Evolutionary conservation across 2,797 vertebrate species (phyloP), one percentile per base, ranked within the genome.

Genomic region (Myripristis jacobus): DNA sequence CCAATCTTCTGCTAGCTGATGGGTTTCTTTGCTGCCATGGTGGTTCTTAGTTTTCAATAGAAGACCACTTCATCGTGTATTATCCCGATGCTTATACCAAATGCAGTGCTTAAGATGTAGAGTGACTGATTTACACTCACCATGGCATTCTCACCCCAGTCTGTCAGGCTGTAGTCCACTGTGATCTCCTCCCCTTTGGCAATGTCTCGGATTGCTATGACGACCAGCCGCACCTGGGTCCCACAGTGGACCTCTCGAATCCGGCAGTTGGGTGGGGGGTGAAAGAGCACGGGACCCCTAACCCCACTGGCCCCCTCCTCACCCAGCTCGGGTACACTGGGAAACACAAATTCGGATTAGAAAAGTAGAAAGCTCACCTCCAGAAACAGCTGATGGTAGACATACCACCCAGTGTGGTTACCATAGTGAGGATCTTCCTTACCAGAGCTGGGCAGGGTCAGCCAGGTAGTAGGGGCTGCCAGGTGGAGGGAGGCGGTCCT

Each of bases 151-250:
- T 95, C 94, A 22, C 94, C 93, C 94, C 94, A 95, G 82, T 95
- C 94, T 0, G 92, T 93, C 83, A 95, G 88, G 82, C 94, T 94
- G 89, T 95, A 95, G 88, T 95, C 94, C 68, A 95, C 94, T 0
- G 94, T 95, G 74, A 95, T 95, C 84, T 95, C 94, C 84, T 95
- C 94, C 31, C 94, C 94, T 81, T 95, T 95, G 54, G 91, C 92
- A 2, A 95, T 95, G 87, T 95, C 94, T 76, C 94, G 86, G 56
- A 94, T 94, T 1, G 94, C 94, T 85, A 95, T 94, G 88, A 95
- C 94, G 9, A 94, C 92, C 75, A 95, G 80, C 4, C 94, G 93
- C 53, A 94, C 94, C 88, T 95, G 94, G 64, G 93, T 94, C 67
- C 94, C 94, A 70, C 94, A 95, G 81, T 94, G 93, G 82, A 95